Evolutionary conservation across 2,113 vertebrate genomes (phyloP).

Genomic region (Callipepla squamata): DNA sequence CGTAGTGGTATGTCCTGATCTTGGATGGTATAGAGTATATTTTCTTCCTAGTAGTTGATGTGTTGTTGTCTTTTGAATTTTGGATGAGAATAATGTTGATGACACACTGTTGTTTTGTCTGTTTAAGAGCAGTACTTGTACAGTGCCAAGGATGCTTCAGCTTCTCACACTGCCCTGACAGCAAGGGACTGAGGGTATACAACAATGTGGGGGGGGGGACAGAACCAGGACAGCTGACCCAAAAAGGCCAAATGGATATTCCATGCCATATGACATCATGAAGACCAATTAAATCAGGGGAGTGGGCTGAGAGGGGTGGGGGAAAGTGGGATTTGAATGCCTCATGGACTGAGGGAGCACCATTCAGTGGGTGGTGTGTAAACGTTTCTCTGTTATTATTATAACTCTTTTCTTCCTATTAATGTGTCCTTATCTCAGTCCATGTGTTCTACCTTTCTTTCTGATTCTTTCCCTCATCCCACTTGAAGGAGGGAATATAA

Average conservation of each 20-base stretch:
- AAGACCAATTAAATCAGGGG: not conserved
- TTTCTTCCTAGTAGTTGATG: not conserved
- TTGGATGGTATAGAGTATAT: fast-evolving
- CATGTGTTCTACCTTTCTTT: too few species aligned
- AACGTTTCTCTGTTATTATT: not conserved
- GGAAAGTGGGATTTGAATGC: not conserved
- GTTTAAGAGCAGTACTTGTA: not conserved
- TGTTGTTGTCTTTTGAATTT: not conserved
- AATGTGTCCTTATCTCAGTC: too few species aligned
- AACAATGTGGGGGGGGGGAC: not conserved
- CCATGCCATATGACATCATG: not conserved
- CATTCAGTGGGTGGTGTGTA: not conserved
- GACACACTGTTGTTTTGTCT: not conserved
- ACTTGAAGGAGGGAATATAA: not conserved
- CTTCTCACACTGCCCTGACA: not conserved
- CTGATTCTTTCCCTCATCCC: too few species aligned
- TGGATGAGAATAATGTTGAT: not conserved
- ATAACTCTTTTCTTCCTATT: not conserved
- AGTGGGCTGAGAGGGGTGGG: not conserved
- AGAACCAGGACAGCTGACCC: not conserved
- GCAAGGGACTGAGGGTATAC: fast-evolving
- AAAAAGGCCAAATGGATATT: not conserved
- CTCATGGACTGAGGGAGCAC: too few species aligned
- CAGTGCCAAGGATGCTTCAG: not conserved
- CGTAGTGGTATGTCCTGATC: not conserved